These are phyloP conservation scores for Synodontis membranacea DNA, from an alignment of 2,113 vertebrate genomes.

Conservation along the genomic window DNA sequence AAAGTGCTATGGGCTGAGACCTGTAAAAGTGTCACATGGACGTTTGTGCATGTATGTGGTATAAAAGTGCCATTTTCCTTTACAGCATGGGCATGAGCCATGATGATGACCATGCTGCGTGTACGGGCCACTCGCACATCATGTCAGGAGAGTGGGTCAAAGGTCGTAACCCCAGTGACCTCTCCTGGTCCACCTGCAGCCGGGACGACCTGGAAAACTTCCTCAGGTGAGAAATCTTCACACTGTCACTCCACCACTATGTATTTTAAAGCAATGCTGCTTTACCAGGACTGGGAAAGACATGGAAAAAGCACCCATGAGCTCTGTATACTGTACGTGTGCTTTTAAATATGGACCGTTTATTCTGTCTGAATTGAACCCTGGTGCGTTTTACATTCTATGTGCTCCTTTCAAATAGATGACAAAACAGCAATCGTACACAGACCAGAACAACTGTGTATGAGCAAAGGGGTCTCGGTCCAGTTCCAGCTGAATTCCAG, in stretches of 20 bases:
- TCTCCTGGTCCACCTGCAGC: conserved; percentile 96
- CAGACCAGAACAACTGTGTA: not conserved
- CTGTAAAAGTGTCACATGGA: not conserved
- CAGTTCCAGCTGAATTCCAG: not conserved
- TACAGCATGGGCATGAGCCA: conserved; percentile 95
- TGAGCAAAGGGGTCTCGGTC: not conserved
- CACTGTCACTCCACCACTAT: not conserved
- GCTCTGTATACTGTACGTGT: not conserved
- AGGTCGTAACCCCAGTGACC: conserved; percentile 93
- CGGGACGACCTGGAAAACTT: conserved; percentile 92
- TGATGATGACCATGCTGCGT: conserved; percentile 88
- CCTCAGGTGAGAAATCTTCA: conserved; percentile 80
- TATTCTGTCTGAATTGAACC: not conserved
- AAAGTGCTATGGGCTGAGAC: not conserved
- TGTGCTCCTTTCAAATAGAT: not conserved
- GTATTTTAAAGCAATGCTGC: not conserved
- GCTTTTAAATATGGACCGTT: not conserved
- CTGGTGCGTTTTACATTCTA: not conserved
- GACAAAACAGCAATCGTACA: not conserved
- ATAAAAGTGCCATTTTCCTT: conserved; percentile 34
- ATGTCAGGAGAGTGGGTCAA: conserved; percentile 99
- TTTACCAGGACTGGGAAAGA: not conserved
- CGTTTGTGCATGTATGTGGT: conserved; percentile 1
- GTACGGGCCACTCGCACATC: conserved; percentile 88
- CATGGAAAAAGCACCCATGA: not conserved